Conservation (phyloP, 2,797 vertebrate species). For the Euthynnus affinis region DNA sequence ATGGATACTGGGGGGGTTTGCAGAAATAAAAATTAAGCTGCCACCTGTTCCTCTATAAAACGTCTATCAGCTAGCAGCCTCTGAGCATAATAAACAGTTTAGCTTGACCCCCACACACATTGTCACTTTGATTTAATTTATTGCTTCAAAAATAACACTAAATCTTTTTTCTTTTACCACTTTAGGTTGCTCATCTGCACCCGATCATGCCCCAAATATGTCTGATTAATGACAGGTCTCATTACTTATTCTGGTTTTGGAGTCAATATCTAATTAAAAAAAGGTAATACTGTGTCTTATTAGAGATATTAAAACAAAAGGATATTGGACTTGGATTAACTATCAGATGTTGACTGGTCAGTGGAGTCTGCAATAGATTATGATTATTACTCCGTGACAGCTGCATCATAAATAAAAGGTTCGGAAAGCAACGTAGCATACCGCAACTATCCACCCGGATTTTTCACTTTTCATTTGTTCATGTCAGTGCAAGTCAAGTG, state of each 20-base stretch:
- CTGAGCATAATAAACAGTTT: not conserved
- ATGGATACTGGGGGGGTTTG: not conserved
- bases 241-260: not conserved
- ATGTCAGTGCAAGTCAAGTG: conserved; percentile 18
- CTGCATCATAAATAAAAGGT: not conserved
- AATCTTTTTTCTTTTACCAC: not conserved
- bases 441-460: not conserved
- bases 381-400: not conserved
- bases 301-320: not conserved
- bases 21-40: conserved; percentile 2
- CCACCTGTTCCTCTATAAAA: conserved; percentile 34
- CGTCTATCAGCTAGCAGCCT: not conserved
- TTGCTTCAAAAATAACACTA: not conserved
- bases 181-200: not conserved
- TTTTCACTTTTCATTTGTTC: not conserved
- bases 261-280: conserved; percentile 3
- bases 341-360: not conserved
- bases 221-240: not conserved
- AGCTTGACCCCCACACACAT: not conserved
- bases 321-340: not conserved
- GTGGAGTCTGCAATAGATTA: not conserved
- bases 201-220: not conserved
- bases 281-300: not conserved
- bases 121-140: conserved; percentile 16
- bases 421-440: not conserved